Percentiles rank a stretch among this genome's conserved stretches.
phyloP scores from a whole-genome alignment of 2,888 invertebrate species.

The Thereva nobilitata region DNA sequence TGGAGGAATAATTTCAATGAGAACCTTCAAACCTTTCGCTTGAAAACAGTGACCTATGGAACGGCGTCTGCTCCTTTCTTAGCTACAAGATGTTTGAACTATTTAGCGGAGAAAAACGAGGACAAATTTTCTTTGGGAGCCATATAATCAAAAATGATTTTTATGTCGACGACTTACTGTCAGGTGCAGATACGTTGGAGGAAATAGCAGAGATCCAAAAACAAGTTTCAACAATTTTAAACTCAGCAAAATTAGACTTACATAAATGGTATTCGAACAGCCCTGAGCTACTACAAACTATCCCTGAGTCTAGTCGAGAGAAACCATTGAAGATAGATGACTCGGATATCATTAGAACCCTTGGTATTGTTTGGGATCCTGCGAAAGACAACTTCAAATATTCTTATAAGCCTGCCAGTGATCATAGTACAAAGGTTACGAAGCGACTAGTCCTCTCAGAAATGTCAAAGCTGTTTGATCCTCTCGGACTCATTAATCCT shows the following conservation, averaged over 20 bases:
- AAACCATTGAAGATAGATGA: background rate
- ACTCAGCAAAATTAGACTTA: background rate
- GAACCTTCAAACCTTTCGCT: background rate
- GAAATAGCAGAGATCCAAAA: background rate
- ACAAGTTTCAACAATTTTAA: background rate
- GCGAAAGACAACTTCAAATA: background rate
- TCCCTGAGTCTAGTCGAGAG: background rate
- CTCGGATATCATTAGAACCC: background rate
- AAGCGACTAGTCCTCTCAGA: background rate
- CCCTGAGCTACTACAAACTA: background rate
- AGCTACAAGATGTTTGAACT: background rate
- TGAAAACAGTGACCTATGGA: background rate
- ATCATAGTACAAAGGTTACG: background rate
- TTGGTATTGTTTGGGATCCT: slow-evolving; percentile 1
- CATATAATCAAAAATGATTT: background rate
- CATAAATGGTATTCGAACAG: slow-evolving; percentile 1
- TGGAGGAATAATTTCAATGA: too few relatives aligned
- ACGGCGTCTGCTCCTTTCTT: background rate
- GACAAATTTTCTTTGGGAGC: background rate
- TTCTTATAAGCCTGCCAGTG: background rate
- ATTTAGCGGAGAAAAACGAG: background rate
- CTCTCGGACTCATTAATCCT: background rate
- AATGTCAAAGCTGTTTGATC: background rate
- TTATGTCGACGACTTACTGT: background rate
- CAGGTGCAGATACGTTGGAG: background rate